A percentile compares a stretch with the other conserved stretches of the same genome.
These are phyloP conservation scores for Acanthococcus lagerstroemiae DNA, from an alignment of 2,888 invertebrate species.

Conservation along the genomic window DNA sequence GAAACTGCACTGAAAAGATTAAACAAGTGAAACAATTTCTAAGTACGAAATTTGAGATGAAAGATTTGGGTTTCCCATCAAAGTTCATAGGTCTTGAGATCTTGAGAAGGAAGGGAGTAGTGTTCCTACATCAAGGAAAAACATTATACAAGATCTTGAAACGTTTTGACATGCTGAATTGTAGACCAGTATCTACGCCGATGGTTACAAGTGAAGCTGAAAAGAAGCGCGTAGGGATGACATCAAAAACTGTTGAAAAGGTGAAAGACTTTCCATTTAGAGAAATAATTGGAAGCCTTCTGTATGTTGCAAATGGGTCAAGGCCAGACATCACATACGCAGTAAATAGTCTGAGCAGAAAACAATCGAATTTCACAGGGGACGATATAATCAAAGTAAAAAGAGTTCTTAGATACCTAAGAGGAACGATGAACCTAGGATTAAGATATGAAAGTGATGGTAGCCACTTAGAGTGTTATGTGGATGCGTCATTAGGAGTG, in stretches of 20 bases:
- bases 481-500: background rate
- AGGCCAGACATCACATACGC: background rate
- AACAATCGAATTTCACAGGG: background rate
- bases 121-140: too few relatives aligned
- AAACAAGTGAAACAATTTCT: background rate
- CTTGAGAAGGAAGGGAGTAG: too few relatives aligned
- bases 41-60: background rate
- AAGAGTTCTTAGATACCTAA: background rate
- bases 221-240: too few relatives aligned
- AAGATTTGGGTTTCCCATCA: constrained; percentile 4
- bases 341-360: background rate
- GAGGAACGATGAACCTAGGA: background rate
- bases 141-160: too few relatives aligned
- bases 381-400: background rate
- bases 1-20: background rate
- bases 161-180: background rate
- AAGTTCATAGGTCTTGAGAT: constrained; percentile 11
- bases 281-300: background rate
- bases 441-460: background rate
- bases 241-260: background rate
- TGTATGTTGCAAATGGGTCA: background rate
- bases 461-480: background rate
- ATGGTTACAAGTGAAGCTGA: background rate
- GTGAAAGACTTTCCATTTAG: background rate
- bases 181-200: background rate